phyloP scores from a whole-genome alignment of 2,797 vertebrate species.

The Chrosomus eos region DNA sequence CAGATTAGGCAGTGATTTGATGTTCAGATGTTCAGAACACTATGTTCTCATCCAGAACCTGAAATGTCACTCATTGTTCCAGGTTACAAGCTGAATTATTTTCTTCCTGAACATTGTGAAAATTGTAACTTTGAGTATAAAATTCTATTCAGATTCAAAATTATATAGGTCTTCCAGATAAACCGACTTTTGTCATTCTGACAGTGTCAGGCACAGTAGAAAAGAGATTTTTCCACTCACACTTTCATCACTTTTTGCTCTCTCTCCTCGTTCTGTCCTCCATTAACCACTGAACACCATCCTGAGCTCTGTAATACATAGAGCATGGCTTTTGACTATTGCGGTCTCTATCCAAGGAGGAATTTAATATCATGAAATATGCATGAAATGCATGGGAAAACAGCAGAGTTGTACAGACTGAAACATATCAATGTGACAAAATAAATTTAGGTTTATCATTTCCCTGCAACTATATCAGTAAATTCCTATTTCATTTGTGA shows the following conservation, averaged over 20 bases:
- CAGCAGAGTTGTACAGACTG: conserved; percentile 1
- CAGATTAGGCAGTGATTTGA: conserved; percentile 4
- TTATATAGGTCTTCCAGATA: neutral
- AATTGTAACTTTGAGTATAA: conserved; percentile 15
- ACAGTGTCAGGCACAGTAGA: neutral
- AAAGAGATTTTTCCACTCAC: neutral
- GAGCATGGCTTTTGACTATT: neutral
- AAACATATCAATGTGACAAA: conserved; percentile 29
- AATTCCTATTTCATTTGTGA: conserved; percentile 2
- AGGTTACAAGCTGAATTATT: conserved; percentile 6
- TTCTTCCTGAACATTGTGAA: neutral
- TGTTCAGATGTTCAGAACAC: conserved; percentile 3
- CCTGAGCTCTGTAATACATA: conserved; percentile 6
- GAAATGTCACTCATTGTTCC: neutral
- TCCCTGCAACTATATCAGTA: neutral
- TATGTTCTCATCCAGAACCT: neutral
- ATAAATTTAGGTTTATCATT: conserved; percentile 35
- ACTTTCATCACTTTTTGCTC: conserved; percentile 24
- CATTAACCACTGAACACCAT: conserved; percentile 11
- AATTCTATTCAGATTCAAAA: conserved; percentile 1
- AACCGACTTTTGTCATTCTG: conserved; percentile 4
- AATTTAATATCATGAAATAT: conserved; percentile 50
- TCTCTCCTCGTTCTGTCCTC: neutral
- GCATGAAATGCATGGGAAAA: conserved; percentile 51
- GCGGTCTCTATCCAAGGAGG: conserved; percentile 4